phyloP scores from a whole-genome alignment of 2,797 vertebrate species.

The Danio jaintianensis region DNA sequence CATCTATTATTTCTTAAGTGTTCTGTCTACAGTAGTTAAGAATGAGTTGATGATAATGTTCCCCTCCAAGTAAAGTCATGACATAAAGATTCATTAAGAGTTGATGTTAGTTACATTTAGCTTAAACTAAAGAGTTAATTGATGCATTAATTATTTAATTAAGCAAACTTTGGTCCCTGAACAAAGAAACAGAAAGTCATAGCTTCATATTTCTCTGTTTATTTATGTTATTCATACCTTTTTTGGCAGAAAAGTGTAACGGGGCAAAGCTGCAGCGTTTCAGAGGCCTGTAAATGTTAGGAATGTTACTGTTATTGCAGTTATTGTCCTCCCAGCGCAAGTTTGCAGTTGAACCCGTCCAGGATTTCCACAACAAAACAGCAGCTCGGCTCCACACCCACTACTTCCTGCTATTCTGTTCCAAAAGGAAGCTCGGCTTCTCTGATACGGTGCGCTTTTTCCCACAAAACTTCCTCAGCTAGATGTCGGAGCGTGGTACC shows the following conservation, averaged over 20 bases:
- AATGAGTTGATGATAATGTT: too few relatives aligned
- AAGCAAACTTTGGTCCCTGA: not conserved
- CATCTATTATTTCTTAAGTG: too few relatives aligned
- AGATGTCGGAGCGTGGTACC: not conserved
- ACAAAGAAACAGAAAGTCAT: not conserved
- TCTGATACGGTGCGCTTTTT: slow-evolving; percentile 7
- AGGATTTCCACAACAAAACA: slow-evolving; percentile 74
- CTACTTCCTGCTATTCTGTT: slow-evolving; percentile 63
- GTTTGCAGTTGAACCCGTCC: slow-evolving; percentile 67
- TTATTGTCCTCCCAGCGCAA: slow-evolving; percentile 75
- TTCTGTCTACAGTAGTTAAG: too few relatives aligned
- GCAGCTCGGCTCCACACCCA: slow-evolving; percentile 63
- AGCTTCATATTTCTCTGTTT: slow-evolving; percentile 9
- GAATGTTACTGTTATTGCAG: slow-evolving; percentile 68
- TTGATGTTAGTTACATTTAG: too few relatives aligned
- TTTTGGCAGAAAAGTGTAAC: not conserved
- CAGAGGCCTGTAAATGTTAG: slow-evolving; percentile 34
- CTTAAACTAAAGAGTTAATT: too few relatives aligned
- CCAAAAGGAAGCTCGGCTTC: slow-evolving; percentile 54
- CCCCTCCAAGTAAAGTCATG: too few relatives aligned
- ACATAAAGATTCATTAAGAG: too few relatives aligned
- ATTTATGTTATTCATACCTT: not conserved
- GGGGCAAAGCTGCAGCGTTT: not conserved
- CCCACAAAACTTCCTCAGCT: slow-evolving; percentile 15
- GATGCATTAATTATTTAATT: too few relatives aligned